Conservation (phyloP, 2,888 invertebrate genomes). For the Alsophila aescularia region DNA sequence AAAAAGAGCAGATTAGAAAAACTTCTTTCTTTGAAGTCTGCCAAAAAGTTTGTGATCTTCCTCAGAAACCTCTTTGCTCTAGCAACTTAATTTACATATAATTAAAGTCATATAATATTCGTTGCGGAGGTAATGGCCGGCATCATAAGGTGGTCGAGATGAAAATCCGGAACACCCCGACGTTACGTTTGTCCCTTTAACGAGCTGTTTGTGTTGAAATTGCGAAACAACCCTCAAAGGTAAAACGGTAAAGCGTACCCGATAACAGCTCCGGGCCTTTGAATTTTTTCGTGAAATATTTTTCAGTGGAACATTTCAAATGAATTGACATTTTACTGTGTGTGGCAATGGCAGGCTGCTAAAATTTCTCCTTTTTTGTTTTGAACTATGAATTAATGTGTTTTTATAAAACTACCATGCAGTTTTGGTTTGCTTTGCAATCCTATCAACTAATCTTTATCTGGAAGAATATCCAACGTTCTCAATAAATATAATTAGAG, state of each 20-base stretch:
- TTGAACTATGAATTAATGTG: too few species aligned
- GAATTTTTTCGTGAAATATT: conserved; percentile 12
- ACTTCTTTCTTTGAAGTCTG: too few species aligned
- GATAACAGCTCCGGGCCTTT: conserved; percentile 17
- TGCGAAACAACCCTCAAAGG: conserved; percentile 25
- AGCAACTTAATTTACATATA: conserved; percentile 16
- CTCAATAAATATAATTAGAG: too few species aligned
- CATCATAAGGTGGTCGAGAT: conserved; percentile 54
- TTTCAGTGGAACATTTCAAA: conserved; percentile 3
- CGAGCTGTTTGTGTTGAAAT: conserved; percentile 43
- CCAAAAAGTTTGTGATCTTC: too few species aligned
- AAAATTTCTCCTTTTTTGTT: too few species aligned
- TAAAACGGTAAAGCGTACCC: conserved; percentile 9
- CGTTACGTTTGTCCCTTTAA: conserved; percentile 39
- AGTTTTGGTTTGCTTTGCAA: too few species aligned
- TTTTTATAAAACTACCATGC: too few species aligned
- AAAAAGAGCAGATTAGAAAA: too few species aligned
- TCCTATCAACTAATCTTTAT: too few species aligned
- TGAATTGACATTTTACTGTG: conserved; percentile 3
- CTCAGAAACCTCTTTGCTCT: too few species aligned
- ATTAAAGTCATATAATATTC: conserved; percentile 48
- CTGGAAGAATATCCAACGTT: too few species aligned
- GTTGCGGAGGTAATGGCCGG: conserved; percentile 52
- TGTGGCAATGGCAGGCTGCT: background rate
- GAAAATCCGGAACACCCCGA: conserved; percentile 43